A percentile compares a stretch with the other conserved stretches of the same genome.
These are phyloP conservation scores for Phenganax stokvisi DNA, from an alignment of 92 coral and sea anemone species.

Conservation along the genomic window DNA sequence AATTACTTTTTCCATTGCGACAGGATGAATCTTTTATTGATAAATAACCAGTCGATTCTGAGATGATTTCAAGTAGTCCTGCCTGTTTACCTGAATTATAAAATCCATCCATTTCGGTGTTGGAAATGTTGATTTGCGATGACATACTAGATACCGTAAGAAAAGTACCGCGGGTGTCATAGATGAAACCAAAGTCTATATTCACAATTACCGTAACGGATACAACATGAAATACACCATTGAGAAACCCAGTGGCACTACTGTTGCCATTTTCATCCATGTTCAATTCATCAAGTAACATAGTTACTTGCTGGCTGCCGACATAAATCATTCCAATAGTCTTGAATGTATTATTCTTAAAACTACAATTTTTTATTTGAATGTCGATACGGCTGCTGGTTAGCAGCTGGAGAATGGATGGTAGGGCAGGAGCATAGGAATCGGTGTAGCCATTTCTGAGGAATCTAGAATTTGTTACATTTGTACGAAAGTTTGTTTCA, in stretches of 20 bases:
- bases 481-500: neutral
- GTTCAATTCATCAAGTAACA: neutral
- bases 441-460: conserved; percentile 1
- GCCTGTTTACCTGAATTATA: neutral
- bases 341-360: conserved; percentile 18
- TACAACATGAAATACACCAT: neutral
- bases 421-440: neutral
- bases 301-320: neutral
- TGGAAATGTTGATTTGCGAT: neutral
- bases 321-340: conserved; percentile 20
- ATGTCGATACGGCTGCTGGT: neutral
- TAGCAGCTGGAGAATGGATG: conserved; percentile 11
- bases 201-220: neutral
- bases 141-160: neutral
- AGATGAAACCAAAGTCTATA: neutral
- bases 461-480: conserved; percentile 29
- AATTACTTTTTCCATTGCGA: neutral
- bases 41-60: neutral
- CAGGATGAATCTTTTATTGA: conserved; percentile 13
- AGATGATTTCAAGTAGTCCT: conserved; percentile 13
- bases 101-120: neutral
- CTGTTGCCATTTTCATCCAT: conserved; percentile 20
- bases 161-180: conserved; percentile 3
- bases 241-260: neutral
- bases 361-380: conserved; percentile 29